These are phyloP conservation scores for Gallirallus australis DNA, from an alignment of 2,797 vertebrate species.

Conservation along the genomic window DNA sequence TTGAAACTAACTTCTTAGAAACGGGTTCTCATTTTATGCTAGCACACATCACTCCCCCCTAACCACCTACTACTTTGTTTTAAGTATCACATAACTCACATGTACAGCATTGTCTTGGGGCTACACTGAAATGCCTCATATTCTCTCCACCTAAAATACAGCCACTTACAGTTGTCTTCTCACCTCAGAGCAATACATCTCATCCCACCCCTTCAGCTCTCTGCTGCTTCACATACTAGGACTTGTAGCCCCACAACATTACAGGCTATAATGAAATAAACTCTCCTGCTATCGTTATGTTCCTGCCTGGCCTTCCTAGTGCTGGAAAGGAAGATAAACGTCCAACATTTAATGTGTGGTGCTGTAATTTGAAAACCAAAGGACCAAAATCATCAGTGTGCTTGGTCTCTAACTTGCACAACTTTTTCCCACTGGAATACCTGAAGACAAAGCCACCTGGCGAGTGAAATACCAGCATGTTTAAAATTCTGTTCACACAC, in stretches of 20 bases:
- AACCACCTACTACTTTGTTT: background rate
- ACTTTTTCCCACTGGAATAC: background rate
- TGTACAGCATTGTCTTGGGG: background rate
- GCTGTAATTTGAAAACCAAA: background rate
- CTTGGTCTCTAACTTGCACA: background rate
- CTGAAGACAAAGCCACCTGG: background rate
- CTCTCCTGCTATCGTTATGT: background rate
- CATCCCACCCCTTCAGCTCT: background rate
- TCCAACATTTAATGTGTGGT: background rate
- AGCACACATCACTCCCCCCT: background rate
- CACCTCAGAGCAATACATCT: background rate
- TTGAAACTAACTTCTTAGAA: background rate
- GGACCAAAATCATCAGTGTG: background rate
- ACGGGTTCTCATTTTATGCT: background rate
- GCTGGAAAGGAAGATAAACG: background rate
- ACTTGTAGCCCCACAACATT: background rate
- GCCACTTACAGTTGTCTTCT: background rate
- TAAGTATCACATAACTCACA: background rate
- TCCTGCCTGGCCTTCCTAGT: background rate
- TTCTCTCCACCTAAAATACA: background rate
- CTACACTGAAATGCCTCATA: background rate
- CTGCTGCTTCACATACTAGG: background rate
- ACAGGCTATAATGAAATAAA: background rate
- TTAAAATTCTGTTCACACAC: background rate
- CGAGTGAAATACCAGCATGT: background rate